Conservation (phyloP, 2,113 vertebrate species). For the Sebastes fasciatus region DNA sequence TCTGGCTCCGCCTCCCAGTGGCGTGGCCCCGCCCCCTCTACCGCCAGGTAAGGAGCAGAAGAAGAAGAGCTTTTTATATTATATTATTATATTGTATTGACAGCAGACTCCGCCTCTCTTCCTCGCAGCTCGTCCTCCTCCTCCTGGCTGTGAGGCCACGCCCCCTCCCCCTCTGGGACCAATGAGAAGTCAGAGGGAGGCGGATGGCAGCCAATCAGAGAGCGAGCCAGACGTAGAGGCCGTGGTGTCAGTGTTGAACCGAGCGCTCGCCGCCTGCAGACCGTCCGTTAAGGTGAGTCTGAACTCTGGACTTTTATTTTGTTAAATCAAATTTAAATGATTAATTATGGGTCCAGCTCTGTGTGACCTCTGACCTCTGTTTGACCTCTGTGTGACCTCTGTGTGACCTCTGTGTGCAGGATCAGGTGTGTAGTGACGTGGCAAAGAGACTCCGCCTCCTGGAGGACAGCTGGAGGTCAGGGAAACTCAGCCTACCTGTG, state of each 20-base stretch:
- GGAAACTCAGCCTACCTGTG: conserved; percentile 89
- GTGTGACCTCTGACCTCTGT: neutral
- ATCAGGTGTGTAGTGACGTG: conserved; percentile 93
- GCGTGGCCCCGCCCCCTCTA: conserved; percentile 50
- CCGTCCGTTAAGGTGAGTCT: conserved; percentile 81
- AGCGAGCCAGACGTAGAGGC: conserved; percentile 77
- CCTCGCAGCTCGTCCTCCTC: conserved; percentile 28
- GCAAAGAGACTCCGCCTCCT: conserved; percentile 88
- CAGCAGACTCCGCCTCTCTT: neutral
- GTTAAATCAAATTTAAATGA: neutral
- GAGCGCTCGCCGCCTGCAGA: conserved; percentile 85
- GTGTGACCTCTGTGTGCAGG: conserved; percentile 78
- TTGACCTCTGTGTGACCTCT: conserved; percentile 1
- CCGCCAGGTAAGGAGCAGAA: conserved; percentile 22
- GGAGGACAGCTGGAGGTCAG: conserved; percentile 89
- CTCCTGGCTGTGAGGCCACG: conserved; percentile 19
- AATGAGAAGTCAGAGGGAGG: conserved; percentile 28
- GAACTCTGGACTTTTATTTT: too few species aligned
- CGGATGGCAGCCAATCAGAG: conserved; percentile 57
- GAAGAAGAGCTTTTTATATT: too few species aligned
- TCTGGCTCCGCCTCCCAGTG: conserved; percentile 73
- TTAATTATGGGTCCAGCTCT: too few species aligned
- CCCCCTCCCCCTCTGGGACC: conserved; percentile 42
- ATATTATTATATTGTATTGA: neutral
- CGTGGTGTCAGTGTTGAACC: conserved; percentile 82